Evolutionary conservation across 2,888 invertebrate genomes (phyloP), one percentile per base, ranked within the genome.

Genomic region (Neria commutata): DNA sequence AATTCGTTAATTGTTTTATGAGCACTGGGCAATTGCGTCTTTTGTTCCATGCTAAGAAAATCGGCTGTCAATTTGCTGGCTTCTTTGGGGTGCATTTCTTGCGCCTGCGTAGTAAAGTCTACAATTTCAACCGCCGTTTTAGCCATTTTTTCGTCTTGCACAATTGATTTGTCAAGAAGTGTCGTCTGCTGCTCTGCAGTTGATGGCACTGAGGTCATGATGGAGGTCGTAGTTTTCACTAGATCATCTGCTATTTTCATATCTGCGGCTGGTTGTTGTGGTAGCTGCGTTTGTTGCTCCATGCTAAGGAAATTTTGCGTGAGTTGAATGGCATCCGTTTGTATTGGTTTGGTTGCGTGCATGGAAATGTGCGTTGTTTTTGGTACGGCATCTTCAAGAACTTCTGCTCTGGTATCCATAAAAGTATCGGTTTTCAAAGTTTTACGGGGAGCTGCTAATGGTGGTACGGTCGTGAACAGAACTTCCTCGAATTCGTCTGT

Each of bases 391-490:
- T 42, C n/a, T 21, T 73, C 74, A 1, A 29, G 34, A 4, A 19
- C 19, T 4, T 6, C 3, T 19, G 3, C 3, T 42, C 21, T 21
- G 6, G 6, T n/a, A 4, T 71, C 74, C 2, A 26, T 11, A n/a
- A 56, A 46, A 3, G 64, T 63, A 6, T 71, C 71, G 5, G 50
- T 1, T 14, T 70, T 70, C 6, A 63, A 58, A 11, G 62, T 52
- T 3, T 71, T 71, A 5, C 72, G 72, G 19, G 72, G 75, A 4
- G 72, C 72, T 8, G 72, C 75, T 10, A 69, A 72, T 10, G 73
- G 73, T 6, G 62, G 67, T 29, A 19, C 4, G 5, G 17, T 26
- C 37, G 26, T 16, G 54, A 58, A 11, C 23, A 52, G 46, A 24
- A 53, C 14, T 21, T 40, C 52, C 16, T 56, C 42, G 16, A 33